Evolutionary conservation across 1,140 invertebrate species (phyloP).

Genomic region (Leptinotarsa texana): DNA sequence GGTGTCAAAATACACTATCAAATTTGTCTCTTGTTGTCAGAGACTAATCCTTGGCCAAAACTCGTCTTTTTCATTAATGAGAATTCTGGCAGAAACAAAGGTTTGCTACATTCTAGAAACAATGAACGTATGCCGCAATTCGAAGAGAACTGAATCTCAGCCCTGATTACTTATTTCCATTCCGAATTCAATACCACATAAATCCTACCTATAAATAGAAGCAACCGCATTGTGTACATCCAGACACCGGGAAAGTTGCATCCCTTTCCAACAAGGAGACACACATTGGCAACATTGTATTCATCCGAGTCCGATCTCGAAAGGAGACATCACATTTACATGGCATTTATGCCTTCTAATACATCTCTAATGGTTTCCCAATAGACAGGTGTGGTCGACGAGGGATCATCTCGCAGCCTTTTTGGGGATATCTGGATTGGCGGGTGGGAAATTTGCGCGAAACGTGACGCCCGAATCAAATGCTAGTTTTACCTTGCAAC

Average conservation of each 20-base stretch:
- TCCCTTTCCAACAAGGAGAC: not conserved
- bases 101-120: not conserved
- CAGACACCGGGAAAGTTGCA: not conserved
- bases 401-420: not conserved
- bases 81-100: not conserved
- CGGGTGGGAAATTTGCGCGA: slow-evolving; percentile 1
- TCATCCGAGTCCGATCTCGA: not conserved
- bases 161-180: not conserved
- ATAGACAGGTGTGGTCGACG: slow-evolving; percentile 30
- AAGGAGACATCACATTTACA: slow-evolving; percentile 15
- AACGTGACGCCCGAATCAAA: slow-evolving; percentile 10
- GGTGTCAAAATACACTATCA: no score
- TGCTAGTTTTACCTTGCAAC: not conserved
- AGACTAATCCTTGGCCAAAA: not conserved
- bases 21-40: no score
- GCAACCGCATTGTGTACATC: not conserved
- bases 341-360: slow-evolving; percentile 27
- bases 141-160: not conserved
- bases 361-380: slow-evolving; percentile 28
- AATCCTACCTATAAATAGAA: not conserved
- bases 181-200: not conserved
- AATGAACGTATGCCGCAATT: not conserved
- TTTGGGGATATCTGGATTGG: slow-evolving; percentile 1
- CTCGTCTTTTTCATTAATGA: not conserved
- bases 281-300: not conserved